phyloP scores from a whole-genome alignment of 2,113 vertebrate species.

The Nibea albiflora region DNA sequence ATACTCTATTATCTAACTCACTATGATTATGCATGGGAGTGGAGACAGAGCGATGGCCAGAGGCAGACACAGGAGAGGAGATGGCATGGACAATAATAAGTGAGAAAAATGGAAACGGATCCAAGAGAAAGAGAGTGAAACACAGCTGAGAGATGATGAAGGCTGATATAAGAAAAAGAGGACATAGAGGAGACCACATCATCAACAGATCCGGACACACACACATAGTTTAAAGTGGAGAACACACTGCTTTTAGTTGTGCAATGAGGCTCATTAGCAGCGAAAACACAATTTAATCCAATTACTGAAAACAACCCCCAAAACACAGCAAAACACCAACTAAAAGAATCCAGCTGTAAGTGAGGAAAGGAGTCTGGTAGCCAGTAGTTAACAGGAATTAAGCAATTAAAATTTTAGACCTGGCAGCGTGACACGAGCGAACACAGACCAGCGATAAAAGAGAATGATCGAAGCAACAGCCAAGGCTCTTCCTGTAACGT shows the following conservation, averaged over 20 bases:
- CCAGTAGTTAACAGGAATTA: not conserved
- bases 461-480: not conserved
- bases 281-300: conserved; percentile 13
- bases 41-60: conserved; percentile 32
- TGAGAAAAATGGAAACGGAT: not conserved
- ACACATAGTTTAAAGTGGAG: not conserved
- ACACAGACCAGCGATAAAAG: not conserved
- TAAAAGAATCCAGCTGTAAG: not conserved
- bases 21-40: conserved; percentile 54
- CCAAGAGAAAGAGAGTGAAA: not conserved
- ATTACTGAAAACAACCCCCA: not conserved
- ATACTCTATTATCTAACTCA: conserved; percentile 52
- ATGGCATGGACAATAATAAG: conserved; percentile 28
- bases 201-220: not conserved
- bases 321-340: not conserved
- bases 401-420: not conserved
- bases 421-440: not conserved
- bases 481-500: not conserved
- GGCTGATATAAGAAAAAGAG: not conserved
- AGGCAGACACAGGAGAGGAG: conserved; percentile 10
- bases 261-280: not conserved
- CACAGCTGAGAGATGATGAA: not conserved
- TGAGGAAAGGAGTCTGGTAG: not conserved
- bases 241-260: not conserved
- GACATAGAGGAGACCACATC: not conserved